phyloP scores from a whole-genome alignment of 2,797 vertebrate genomes.

The Distichodus sexfasciatus region DNA sequence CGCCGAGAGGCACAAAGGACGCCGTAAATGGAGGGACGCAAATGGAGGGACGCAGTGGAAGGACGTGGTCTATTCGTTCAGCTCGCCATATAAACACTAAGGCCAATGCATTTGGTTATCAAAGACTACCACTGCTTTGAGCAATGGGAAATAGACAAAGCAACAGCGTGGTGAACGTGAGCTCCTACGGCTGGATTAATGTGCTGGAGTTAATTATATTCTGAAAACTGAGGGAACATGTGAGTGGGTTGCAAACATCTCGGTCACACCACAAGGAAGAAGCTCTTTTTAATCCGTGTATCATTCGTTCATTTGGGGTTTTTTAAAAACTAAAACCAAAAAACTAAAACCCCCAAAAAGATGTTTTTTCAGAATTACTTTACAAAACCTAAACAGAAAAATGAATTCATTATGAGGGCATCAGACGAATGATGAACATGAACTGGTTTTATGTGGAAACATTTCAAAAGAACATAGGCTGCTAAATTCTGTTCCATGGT shows the following conservation, averaged over 20 bases:
- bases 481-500: too few species aligned
- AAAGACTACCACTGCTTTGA: slow-evolving; percentile 14
- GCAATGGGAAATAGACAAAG: neutral
- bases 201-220: neutral
- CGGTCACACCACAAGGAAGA: neutral
- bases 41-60: too few species aligned
- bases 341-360: too few species aligned
- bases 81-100: neutral
- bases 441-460: too few species aligned
- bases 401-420: too few species aligned
- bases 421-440: too few species aligned
- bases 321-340: too few species aligned
- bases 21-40: neutral
- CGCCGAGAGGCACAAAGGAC: slow-evolving; percentile 3
- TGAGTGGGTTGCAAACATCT: neutral
- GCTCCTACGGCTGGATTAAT: neutral
- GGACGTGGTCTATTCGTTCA: neutral
- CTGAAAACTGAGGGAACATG: neutral
- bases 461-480: too few species aligned
- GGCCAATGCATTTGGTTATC: neutral
- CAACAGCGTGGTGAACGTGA: neutral
- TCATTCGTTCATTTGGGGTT: too few species aligned
- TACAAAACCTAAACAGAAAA: too few species aligned
- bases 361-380: too few species aligned
- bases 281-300: too few species aligned